Evolutionary conservation across 2,113 vertebrate species (phyloP).

Genomic region (Lucifuga dentata): DNA sequence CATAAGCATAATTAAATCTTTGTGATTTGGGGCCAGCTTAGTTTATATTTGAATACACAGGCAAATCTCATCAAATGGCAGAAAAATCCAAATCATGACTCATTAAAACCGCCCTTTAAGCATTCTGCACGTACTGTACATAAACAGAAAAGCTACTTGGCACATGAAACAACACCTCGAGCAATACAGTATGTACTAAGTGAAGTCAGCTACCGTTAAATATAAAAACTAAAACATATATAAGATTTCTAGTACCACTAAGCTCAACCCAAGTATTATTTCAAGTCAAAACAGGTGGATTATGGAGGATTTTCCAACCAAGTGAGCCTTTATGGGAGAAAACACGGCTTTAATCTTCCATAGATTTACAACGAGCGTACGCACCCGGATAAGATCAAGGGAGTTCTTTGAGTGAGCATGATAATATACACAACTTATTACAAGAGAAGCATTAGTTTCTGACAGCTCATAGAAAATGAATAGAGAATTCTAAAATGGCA

Average conservation of each 20-base stretch:
- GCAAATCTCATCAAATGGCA: conserved; percentile 23
- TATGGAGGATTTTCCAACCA: conserved; percentile 45
- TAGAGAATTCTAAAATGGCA: conserved; percentile 12
- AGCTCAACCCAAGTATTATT: conserved; percentile 21
- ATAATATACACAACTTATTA: conserved; percentile 14
- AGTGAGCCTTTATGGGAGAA: no score
- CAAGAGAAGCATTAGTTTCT: conserved; percentile 22
- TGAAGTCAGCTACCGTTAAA: background rate
- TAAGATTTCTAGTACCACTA: conserved; percentile 1
- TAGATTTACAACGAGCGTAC: conserved; percentile 36
- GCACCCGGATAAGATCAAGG: conserved; percentile 42
- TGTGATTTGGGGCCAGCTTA: conserved; percentile 17
- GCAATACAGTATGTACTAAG: no score
- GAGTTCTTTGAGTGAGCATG: conserved; percentile 18
- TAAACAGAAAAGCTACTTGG: no score
- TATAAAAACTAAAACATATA: conserved; percentile 6
- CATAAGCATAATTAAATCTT: conserved; percentile 31
- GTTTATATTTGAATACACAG: conserved; percentile 20
- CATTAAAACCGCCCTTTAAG: background rate
- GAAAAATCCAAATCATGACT: background rate
- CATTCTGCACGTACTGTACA: no score
- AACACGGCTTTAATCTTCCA: conserved; percentile 51
- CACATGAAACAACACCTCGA: no score
- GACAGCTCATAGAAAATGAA: background rate
- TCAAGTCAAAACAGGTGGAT: conserved; percentile 40